A percentile compares a stretch with the other conserved stretches of the same genome.
These are phyloP conservation scores for Heliconius eleuchia DNA, from an alignment of 1,140 invertebrate genomes.

Conservation along the genomic window DNA sequence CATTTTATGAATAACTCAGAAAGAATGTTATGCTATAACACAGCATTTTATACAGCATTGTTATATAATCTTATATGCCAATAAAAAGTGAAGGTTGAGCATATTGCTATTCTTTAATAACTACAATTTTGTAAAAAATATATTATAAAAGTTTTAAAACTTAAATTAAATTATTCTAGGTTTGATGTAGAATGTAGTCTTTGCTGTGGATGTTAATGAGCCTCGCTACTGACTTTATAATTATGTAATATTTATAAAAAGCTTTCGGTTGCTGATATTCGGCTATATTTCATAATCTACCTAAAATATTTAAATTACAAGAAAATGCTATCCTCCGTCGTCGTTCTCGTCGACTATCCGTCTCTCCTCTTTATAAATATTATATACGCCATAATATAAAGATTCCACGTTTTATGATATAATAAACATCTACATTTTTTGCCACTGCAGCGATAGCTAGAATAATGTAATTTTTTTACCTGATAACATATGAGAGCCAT, in stretches of 20 bases:
- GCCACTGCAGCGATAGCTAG: too few species aligned
- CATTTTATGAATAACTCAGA: constrained; percentile 21
- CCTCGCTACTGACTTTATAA: neutral
- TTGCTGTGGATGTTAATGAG: constrained; percentile 4
- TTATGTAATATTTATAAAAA: neutral
- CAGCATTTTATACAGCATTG: constrained; percentile 10
- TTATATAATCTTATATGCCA: constrained; percentile 14
- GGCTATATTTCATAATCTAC: neutral
- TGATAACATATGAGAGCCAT: constrained; percentile 99
- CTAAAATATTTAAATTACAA: neutral
- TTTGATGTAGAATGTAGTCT: neutral
- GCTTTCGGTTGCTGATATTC: neutral
- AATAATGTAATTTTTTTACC: constrained; percentile 74
- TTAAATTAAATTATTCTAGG: neutral
- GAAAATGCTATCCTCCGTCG: too few species aligned
- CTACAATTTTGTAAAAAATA: neutral
- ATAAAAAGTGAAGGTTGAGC: neutral
- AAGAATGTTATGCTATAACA: constrained; percentile 7
- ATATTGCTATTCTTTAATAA: neutral
- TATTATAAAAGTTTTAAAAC: neutral
- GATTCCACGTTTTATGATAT: too few species aligned
- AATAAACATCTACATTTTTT: too few species aligned
- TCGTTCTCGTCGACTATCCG: too few species aligned
- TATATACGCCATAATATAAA: neutral
- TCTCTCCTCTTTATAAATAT: neutral